These are phyloP conservation scores for Leptobrachium ailaonicum DNA, from an alignment of 2,113 vertebrate genomes.

Conservation along the genomic window DNA sequence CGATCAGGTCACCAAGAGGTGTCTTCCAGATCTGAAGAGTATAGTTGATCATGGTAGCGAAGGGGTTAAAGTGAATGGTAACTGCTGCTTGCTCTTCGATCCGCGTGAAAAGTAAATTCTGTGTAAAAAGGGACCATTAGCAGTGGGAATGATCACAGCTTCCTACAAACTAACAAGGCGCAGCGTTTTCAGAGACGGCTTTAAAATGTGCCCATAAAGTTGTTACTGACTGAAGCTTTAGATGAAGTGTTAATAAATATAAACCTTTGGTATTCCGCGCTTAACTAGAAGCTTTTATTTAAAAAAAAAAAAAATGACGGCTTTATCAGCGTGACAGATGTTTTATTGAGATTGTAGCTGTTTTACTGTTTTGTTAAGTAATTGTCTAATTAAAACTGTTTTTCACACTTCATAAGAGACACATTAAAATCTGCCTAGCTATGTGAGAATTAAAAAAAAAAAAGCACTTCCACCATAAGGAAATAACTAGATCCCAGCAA, in stretches of 20 bases:
- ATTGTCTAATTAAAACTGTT: conserved; percentile 51
- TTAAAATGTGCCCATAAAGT: neutral
- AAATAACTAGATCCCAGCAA: no score
- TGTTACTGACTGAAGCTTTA: neutral
- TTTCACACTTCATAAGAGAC: conserved; percentile 50
- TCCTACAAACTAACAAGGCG: neutral
- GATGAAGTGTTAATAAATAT: conserved; percentile 26
- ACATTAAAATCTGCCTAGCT: conserved; percentile 47
- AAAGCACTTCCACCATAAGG: neutral
- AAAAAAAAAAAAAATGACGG: conserved; percentile 22
- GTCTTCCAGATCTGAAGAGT: no score
- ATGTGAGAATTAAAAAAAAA: conserved; percentile 10
- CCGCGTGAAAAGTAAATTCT: no score
- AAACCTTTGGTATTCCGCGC: conserved; percentile 16
- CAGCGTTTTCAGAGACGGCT: neutral
- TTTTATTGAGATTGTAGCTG: conserved; percentile 45
- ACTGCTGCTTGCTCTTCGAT: no score
- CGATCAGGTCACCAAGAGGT: no score
- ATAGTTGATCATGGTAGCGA: no score
- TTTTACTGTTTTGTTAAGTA: conserved; percentile 52
- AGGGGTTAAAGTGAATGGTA: no score
- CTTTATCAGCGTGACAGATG: conserved; percentile 44
- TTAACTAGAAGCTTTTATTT: conserved; percentile 32
- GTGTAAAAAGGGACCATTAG: neutral
- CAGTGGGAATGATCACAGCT: neutral